Evolutionary conservation across 2,888 invertebrate genomes (phyloP).

Genomic region (Amblyjoppa fuscipennis): DNA sequence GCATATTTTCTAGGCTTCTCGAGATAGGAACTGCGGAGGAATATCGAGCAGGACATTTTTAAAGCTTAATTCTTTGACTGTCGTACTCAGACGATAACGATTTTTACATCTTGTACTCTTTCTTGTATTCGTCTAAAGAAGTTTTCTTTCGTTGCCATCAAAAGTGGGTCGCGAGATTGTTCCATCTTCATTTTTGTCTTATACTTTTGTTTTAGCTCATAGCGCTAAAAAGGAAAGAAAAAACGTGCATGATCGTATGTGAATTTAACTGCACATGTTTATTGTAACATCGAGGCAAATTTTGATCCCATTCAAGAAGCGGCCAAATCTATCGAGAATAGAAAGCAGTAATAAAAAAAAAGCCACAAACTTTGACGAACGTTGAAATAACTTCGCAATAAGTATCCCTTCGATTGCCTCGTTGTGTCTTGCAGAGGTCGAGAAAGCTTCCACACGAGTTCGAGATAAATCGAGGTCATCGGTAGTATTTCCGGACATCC

Average conservation of each 20-base stretch:
- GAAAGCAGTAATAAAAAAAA: background rate
- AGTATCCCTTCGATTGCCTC: background rate
- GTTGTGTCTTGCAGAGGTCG: background rate
- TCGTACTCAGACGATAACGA: background rate
- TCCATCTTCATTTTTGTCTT: background rate
- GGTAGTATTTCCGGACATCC: slow-evolving; percentile 28
- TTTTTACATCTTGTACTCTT: background rate
- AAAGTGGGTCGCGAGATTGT: slow-evolving; percentile 1
- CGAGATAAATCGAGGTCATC: slow-evolving; percentile 36
- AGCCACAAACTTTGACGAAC: background rate
- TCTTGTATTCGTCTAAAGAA: background rate
- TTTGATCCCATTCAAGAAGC: background rate
- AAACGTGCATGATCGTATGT: background rate
- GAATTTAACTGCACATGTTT: background rate
- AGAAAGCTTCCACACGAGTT: slow-evolving; percentile 19
- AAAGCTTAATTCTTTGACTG: slow-evolving; percentile 17
- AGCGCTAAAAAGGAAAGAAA: background rate
- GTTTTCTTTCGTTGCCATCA: background rate
- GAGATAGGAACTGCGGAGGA: slow-evolving; percentile 42
- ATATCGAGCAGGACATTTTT: slow-evolving; percentile 57
- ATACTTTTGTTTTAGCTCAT: background rate
- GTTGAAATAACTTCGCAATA: background rate
- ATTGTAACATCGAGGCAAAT: background rate
- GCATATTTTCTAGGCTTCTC: slow-evolving; percentile 62
- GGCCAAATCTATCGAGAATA: background rate